Percentiles rank a stretch among this genome's conserved stretches.
Conservation (phyloP, 2,113 vertebrate genomes). For the Chaetorhynchus papuensis region DNA sequence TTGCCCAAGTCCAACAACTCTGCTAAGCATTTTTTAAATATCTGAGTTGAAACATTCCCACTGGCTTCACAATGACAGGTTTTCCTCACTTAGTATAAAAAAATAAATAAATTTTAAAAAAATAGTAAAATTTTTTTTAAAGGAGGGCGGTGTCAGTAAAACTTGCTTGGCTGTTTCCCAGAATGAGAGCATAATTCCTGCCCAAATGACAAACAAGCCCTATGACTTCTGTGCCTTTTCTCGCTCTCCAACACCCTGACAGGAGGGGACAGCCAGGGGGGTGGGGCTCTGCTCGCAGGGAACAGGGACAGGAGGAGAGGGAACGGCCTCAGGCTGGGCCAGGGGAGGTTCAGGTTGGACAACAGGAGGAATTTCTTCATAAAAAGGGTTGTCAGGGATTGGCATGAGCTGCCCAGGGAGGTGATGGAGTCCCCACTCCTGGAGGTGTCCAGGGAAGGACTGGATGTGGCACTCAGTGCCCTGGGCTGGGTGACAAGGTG, state of each 20-base stretch:
- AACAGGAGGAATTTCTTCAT: background rate
- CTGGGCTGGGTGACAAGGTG: background rate
- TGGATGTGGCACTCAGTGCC: background rate
- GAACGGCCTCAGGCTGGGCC: background rate
- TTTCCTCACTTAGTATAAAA: background rate
- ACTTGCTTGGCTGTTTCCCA: background rate
- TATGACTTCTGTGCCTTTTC: accelerated
- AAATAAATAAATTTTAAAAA: background rate
- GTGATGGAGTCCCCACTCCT: background rate
- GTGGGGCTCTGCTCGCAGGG: background rate
- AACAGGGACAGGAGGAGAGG: background rate
- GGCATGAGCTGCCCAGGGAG: background rate
- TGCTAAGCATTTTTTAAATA: background rate
- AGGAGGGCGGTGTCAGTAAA: background rate
- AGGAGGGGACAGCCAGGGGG: background rate
- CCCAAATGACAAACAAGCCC: background rate
- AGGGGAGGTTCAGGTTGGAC: background rate
- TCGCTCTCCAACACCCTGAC: background rate
- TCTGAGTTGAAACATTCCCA: background rate
- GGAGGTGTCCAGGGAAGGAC: background rate
- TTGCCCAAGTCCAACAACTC: background rate
- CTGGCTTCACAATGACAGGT: background rate
- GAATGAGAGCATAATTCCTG: background rate
- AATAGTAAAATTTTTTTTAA: too few species aligned
- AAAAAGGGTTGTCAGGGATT: background rate